A percentile compares a stretch with the other conserved stretches of the same genome.
These are phyloP conservation scores for Oncorhynchus tshawytscha DNA, from an alignment of 2,113 vertebrate species.

Conservation along the genomic window DNA sequence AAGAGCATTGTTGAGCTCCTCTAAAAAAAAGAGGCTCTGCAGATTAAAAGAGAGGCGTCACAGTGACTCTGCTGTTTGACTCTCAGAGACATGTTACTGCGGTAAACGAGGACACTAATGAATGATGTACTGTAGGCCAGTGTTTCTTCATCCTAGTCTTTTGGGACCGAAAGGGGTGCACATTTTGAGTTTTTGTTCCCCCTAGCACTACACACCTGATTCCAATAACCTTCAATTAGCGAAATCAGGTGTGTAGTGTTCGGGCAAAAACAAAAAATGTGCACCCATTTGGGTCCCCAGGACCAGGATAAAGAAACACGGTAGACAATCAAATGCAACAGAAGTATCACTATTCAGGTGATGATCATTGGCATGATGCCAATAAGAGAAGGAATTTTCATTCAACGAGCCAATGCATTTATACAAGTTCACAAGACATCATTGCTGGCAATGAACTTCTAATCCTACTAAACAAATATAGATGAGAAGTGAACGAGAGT, in stretches of 20 bases:
- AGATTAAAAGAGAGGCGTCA: neutral
- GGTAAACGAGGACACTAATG: neutral
- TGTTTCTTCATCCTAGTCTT: too few relatives aligned
- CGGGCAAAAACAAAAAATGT: too few relatives aligned
- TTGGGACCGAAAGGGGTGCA: too few relatives aligned
- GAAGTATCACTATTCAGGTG: neutral
- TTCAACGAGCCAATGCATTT: neutral
- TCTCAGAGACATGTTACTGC: neutral
- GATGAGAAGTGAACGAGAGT: conserved; percentile 24
- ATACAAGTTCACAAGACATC: neutral
- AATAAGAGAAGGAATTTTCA: neutral
- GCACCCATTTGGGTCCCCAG: too few relatives aligned
- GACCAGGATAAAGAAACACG: too few relatives aligned
- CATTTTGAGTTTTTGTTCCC: too few relatives aligned
- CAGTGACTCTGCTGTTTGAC: neutral
- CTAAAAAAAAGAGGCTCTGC: neutral
- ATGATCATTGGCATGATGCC: neutral
- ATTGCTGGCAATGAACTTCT: neutral
- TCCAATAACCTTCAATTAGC: too few relatives aligned
- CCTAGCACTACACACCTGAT: too few relatives aligned
- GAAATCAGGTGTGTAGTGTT: too few relatives aligned
- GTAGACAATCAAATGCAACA: neutral
- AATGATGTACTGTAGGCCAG: neutral
- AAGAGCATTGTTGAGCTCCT: conserved; percentile 45
- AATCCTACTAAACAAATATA: conserved; percentile 2